Base-by-base conservation (phyloP, 2,888 invertebrate species). In the Heliconius ethilla region DNA sequence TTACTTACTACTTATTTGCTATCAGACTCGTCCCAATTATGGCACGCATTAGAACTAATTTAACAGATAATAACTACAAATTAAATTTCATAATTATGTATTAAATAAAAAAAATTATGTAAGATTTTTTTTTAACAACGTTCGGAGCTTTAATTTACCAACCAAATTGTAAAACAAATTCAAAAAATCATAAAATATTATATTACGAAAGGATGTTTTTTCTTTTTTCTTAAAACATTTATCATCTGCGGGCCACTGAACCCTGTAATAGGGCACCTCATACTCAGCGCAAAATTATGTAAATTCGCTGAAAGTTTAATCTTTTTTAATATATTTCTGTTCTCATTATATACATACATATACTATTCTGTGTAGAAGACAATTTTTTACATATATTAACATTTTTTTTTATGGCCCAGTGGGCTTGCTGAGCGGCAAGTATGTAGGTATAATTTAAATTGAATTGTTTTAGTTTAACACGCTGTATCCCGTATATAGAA, bases 161-260 rank as follows among this genome's bases (percentile, higher is more conserved):
- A 40, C 40, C 7, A 51, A 51, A 51, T 7, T 18, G 2, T 51
- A 51, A 22, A 51, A 51, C 18, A 7, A 51, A 18, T 3, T 7
- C 7, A 0, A 40, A 51, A 22, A 51, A 22, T 51, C 51, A 51
- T 51, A 18, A 51, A 6, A 7, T 22, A 51, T 22, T 22, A 72
- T 75, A 72, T 78, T 77, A 75, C 63, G 37, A 70, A 66, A 72
- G 70, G 70, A 78, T 80, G 75, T 79, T 77, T 79, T 70, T 66
- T 75, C 69, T 75, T 78, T 81, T 80, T 79, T 80, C 80, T 78
- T 37, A 70, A 65, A 78, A 78, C 81, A 83, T 83, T 80, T 82
- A 82, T 83, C 83, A 83, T 83, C 79, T 76, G 69, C 81, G 81
- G 81, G 80, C 82, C 82, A 84, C 78, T 80, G 80, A 80, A 80